Conservation (phyloP, 2,797 vertebrate genomes). For the Amniataba percoides region DNA sequence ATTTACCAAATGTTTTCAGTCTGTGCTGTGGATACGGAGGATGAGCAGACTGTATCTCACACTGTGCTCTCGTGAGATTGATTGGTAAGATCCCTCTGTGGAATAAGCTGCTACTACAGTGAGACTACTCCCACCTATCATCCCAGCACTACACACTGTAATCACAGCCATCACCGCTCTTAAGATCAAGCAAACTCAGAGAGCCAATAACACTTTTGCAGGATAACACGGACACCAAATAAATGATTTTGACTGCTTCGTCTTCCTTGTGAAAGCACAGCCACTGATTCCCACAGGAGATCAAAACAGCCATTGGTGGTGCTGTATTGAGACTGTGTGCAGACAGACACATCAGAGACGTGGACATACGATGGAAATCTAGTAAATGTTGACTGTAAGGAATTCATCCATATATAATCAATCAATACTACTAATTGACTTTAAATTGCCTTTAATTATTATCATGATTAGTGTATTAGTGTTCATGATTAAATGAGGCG, state of each 20-base stretch:
- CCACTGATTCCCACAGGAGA: slow-evolving; percentile 13
- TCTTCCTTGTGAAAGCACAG: slow-evolving; percentile 2
- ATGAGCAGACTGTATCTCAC: background rate
- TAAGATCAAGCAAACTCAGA: slow-evolving; percentile 19
- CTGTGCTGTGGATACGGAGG: background rate
- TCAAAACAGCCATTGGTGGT: background rate
- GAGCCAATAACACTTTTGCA: slow-evolving; percentile 14
- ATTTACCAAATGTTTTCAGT: background rate
- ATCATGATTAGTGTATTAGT: too few relatives aligned
- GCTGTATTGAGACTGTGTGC: background rate
- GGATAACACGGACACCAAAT: slow-evolving; percentile 28
- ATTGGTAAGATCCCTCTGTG: slow-evolving; percentile 15
- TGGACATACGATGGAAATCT: background rate
- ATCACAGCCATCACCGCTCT: slow-evolving; percentile 36
- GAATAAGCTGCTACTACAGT: slow-evolving; percentile 26
- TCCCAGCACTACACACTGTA: slow-evolving; percentile 8
- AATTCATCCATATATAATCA: slow-evolving; percentile 1
- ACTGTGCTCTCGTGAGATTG: slow-evolving; percentile 13
- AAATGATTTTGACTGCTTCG: slow-evolving; percentile 26
- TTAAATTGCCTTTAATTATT: too few relatives aligned
- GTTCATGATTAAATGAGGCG: background rate
- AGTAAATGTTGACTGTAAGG: background rate
- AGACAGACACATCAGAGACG: background rate
- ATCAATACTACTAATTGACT: background rate
- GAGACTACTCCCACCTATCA: slow-evolving; percentile 4